These are phyloP conservation scores for Euborellia annulipes DNA, from an alignment of 1,140 invertebrate species.

Conservation along the genomic window DNA sequence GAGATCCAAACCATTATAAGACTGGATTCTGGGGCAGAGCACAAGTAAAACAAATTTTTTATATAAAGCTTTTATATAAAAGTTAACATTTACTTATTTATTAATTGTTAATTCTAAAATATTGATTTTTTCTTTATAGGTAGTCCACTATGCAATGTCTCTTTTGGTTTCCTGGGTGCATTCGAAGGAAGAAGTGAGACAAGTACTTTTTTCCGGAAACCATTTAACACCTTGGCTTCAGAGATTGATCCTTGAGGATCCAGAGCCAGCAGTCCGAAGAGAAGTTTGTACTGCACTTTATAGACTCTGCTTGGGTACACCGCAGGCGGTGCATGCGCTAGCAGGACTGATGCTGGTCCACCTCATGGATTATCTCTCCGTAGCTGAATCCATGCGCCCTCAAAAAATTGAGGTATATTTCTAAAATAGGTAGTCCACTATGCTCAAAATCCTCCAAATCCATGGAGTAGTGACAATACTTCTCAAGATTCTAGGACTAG, in stretches of 20 bases:
- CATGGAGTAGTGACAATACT: no score
- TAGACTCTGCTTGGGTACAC: constrained; percentile 60
- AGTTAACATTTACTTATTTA: no score
- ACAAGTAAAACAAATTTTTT: constrained; percentile 35
- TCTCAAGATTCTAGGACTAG: no score
- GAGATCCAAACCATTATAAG: constrained; percentile 66
- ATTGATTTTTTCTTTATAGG: constrained; percentile 27
- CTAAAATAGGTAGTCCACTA: no score
- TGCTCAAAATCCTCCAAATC: no score
- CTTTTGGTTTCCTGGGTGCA: constrained; percentile 70
- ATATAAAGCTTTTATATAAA: no score
- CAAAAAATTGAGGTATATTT: constrained; percentile 33
- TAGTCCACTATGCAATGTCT: constrained; percentile 65
- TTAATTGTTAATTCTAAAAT: no score
- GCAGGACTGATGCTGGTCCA: constrained; percentile 64
- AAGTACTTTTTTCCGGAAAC: constrained; percentile 44
- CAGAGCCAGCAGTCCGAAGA: constrained; percentile 66
- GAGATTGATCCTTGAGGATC: constrained; percentile 63
- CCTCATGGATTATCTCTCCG: constrained; percentile 58
- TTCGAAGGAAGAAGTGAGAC: constrained; percentile 46
- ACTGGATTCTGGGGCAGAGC: constrained; percentile 76
- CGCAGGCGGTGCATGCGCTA: constrained; percentile 35
- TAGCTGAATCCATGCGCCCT: constrained; percentile 72
- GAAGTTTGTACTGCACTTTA: constrained; percentile 82
- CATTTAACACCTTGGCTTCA: constrained; percentile 56